Conservation (phyloP, 2,888 invertebrate species). For the Phalangium opilio region DNA sequence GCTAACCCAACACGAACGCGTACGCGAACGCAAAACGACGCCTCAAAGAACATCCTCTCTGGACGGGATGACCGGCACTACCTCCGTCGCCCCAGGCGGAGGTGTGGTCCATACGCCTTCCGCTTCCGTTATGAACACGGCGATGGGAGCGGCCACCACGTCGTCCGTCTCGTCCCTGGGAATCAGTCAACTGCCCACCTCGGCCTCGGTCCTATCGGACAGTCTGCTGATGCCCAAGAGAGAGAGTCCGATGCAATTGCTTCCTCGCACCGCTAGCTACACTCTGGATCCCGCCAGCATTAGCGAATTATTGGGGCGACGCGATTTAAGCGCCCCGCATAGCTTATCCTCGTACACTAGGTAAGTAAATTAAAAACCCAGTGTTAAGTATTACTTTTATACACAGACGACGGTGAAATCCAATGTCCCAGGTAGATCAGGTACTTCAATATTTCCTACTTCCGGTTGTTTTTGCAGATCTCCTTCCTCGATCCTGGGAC, state of each 20-base stretch:
- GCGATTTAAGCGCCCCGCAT: slow-evolving; percentile 23
- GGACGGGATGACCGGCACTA: slow-evolving; percentile 22
- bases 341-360: slow-evolving; percentile 18
- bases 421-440: too few relatives aligned
- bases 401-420: too few relatives aligned
- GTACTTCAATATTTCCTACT: too few relatives aligned
- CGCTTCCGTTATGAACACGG: background rate
- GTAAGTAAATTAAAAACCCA: background rate
- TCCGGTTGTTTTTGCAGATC: background rate
- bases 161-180: background rate
- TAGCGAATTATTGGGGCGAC: slow-evolving; percentile 17
- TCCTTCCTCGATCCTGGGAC: background rate
- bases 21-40: slow-evolving; percentile 7
- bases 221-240: background rate
- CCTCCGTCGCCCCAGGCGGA: slow-evolving; percentile 17
- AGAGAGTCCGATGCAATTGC: background rate
- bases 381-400: too few relatives aligned
- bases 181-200: background rate
- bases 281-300: slow-evolving; percentile 1
- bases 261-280: background rate
- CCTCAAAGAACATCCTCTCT: slow-evolving; percentile 26
- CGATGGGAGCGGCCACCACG: too few relatives aligned
- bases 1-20: slow-evolving; percentile 7
- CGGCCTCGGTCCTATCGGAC: background rate
- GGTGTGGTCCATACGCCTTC: too few relatives aligned